These are phyloP conservation scores for Barbus barbus DNA, from an alignment of 2,113 vertebrate genomes.

Conservation along the genomic window DNA sequence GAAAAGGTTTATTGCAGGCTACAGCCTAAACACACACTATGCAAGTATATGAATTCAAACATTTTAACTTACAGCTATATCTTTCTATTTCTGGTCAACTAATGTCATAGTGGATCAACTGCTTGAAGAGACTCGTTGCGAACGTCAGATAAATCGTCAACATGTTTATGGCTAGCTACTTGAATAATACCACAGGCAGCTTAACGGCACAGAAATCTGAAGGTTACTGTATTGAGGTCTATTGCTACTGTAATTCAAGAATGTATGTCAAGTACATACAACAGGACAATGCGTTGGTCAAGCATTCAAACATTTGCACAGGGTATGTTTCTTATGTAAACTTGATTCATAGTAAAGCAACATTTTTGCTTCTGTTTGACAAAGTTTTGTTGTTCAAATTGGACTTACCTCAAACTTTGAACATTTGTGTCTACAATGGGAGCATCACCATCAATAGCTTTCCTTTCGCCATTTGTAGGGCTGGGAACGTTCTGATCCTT, in stretches of 20 bases:
- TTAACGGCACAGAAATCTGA: too few species aligned
- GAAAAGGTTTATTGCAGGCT: background rate
- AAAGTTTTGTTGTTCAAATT: background rate
- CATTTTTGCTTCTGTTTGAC: background rate
- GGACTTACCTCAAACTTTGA: conserved; percentile 67
- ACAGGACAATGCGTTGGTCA: background rate
- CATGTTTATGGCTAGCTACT: background rate
- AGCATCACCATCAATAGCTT: conserved; percentile 32
- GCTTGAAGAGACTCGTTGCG: background rate
- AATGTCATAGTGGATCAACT: background rate
- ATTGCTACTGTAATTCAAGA: too few species aligned
- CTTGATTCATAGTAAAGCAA: conserved; percentile 10
- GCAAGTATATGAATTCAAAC: background rate
- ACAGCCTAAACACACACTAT: background rate
- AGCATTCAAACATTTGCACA: background rate
- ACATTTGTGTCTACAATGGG: background rate
- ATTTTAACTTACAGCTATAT: too few species aligned
- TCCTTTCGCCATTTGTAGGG: conserved; percentile 28
- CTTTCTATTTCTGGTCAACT: background rate
- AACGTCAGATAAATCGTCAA: background rate
- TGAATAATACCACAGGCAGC: background rate
- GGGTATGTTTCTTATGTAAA: background rate
- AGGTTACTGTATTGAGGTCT: too few species aligned
- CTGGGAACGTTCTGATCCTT: conserved; percentile 55
- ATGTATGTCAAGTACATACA: background rate